phyloP scores from a whole-genome alignment of 1,140 invertebrate genomes.

The Zophobas atratus region DNA sequence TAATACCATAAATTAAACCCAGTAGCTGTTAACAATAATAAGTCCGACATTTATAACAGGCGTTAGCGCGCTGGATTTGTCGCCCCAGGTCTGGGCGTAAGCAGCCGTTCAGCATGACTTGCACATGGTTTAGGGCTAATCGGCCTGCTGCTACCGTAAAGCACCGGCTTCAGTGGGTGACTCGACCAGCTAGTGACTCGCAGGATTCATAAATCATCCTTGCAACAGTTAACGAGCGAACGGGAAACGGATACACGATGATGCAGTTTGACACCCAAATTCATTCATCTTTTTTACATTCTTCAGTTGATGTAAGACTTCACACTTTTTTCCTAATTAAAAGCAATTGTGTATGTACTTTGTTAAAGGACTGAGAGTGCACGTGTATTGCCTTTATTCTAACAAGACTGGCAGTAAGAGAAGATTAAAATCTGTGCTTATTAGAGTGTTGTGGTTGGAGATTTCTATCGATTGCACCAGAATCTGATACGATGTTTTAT shows the following conservation, averaged over 20 bases:
- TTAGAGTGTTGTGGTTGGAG: no score
- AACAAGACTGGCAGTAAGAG: no score
- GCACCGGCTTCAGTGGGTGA: conserved; percentile 46
- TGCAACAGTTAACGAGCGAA: conserved; percentile 51
- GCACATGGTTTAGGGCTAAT: conserved; percentile 53
- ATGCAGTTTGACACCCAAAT: conserved; percentile 16
- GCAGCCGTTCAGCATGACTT: conserved; percentile 50
- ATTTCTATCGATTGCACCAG: no score
- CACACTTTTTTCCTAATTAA: no score
- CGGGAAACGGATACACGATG: conserved; percentile 38
- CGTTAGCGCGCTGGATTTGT: conserved; percentile 45
- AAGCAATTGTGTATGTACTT: no score
- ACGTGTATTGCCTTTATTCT: no score
- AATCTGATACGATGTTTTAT: no score
- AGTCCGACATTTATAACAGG: conserved; percentile 38
- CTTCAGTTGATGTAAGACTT: no score
- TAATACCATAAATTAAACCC: conserved; percentile 26
- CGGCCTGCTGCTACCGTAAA: conserved; percentile 48
- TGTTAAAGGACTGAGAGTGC: no score
- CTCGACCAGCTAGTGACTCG: conserved; percentile 50
- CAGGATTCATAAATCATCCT: conserved; percentile 51
- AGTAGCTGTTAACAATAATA: conserved; percentile 43
- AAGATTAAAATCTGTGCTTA: no score
- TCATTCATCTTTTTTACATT: conserved; percentile 19
- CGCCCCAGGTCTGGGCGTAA: conserved; percentile 47